These are phyloP conservation scores for Chiropotes sagulatus DNA, from an alignment of 2,797 vertebrate genomes.

Conservation along the genomic window DNA sequence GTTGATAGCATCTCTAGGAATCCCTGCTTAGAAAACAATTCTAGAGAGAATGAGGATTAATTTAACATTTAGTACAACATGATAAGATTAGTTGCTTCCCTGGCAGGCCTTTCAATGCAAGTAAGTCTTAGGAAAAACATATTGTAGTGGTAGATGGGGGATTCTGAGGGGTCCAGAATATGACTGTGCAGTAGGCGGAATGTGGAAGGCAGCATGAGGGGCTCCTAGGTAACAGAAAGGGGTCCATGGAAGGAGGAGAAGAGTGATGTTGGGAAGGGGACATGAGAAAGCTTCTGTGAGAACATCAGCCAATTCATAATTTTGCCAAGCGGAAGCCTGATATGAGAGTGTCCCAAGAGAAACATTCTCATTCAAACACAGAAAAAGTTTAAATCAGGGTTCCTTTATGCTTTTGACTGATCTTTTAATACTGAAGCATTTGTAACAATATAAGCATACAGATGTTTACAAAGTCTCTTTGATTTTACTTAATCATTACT, in stretches of 20 bases:
- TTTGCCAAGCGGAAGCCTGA: neutral
- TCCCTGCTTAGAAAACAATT: slow-evolving; percentile 27
- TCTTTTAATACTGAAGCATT: neutral
- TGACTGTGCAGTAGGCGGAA: neutral
- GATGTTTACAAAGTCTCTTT: slow-evolving; percentile 29
- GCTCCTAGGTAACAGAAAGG: neutral
- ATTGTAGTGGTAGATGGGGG: neutral
- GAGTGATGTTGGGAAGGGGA: neutral
- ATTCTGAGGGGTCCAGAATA: neutral
- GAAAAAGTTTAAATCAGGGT: neutral
- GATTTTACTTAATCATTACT: slow-evolving; percentile 37
- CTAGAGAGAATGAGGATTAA: slow-evolving; percentile 21
- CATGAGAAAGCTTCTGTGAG: neutral
- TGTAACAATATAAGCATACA: neutral
- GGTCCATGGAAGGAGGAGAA: neutral
- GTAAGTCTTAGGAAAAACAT: neutral
- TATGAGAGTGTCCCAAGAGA: slow-evolving; percentile 14
- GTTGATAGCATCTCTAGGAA: neutral
- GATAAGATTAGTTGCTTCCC: neutral
- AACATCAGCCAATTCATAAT: neutral
- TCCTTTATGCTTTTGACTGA: neutral
- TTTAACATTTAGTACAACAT: neutral
- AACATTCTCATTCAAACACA: neutral
- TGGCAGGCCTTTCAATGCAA: neutral
- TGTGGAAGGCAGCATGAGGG: neutral